Conservation (phyloP, 2,888 invertebrate species). For the Dolomedes plantarius region DNA sequence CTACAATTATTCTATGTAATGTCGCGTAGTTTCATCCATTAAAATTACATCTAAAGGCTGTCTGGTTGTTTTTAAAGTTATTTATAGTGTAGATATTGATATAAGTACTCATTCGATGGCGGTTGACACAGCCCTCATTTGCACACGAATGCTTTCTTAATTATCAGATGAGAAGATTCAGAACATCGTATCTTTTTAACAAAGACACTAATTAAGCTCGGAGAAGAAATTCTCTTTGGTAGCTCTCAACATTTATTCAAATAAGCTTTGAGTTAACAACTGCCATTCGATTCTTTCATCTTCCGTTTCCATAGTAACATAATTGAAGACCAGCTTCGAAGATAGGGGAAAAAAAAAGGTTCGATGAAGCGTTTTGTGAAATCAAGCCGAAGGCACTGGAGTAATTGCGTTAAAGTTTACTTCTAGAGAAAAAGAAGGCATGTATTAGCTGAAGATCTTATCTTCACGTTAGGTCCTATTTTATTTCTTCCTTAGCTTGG, state of each 20-base stretch:
- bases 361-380: slow-evolving; percentile 37
- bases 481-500: too few relatives aligned
- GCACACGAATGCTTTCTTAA: slow-evolving; percentile 59
- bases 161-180: slow-evolving; percentile 33
- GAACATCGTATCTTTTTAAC: slow-evolving; percentile 34
- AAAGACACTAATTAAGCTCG: slow-evolving; percentile 46
- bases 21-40: too few relatives aligned
- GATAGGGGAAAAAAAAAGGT: slow-evolving; percentile 38
- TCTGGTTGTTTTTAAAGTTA: too few relatives aligned
- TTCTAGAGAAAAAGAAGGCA: slow-evolving; percentile 38
- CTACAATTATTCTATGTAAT: too few relatives aligned
- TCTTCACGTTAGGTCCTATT: too few relatives aligned
- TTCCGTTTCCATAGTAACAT: slow-evolving; percentile 47
- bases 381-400: slow-evolving; percentile 43
- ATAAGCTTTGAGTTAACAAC: slow-evolving; percentile 57
- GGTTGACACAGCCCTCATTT: slow-evolving; percentile 38
- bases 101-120: neutral
- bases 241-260: slow-evolving; percentile 59
- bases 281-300: slow-evolving; percentile 44
- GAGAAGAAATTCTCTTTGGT: slow-evolving; percentile 31
- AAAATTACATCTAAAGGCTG: too few relatives aligned
- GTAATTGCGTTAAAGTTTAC: slow-evolving; percentile 57
- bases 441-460: too few relatives aligned
- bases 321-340: slow-evolving; percentile 61
- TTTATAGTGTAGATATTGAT: too few relatives aligned